Conservation (phyloP, 2,113 vertebrate species). For the Barbus barbus region DNA sequence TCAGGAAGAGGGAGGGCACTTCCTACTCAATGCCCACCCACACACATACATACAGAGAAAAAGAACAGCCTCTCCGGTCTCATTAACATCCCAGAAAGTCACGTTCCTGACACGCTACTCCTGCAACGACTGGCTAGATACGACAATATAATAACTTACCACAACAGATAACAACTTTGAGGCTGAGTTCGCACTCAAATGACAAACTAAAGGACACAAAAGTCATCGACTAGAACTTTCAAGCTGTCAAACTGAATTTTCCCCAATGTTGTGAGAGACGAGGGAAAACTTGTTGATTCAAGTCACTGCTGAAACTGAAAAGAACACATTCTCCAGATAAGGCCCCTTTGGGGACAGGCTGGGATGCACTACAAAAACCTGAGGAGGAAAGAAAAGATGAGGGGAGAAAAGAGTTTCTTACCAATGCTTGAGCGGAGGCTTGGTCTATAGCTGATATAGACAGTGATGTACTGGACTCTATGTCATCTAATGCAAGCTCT, state of each 20-base stretch:
- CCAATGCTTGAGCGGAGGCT: slow-evolving; percentile 90
- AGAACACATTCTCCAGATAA: slow-evolving; percentile 9
- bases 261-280: not conserved
- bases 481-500: slow-evolving; percentile 90
- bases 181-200: not conserved
- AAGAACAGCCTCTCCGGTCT: not conserved
- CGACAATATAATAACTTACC: slow-evolving; percentile 8
- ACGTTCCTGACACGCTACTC: not conserved
- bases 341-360: not conserved
- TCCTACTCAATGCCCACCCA: not conserved
- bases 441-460: slow-evolving; percentile 92
- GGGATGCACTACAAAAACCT: slow-evolving; percentile 8
- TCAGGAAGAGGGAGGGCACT: not conserved
- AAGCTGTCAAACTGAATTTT: not conserved
- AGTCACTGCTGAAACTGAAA: not conserved
- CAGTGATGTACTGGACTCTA: slow-evolving; percentile 81
- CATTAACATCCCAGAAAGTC: slow-evolving; percentile 13
- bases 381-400: slow-evolving; percentile 14
- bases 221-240: not conserved
- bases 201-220: slow-evolving; percentile 19
- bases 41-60: not conserved
- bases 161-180: not conserved
- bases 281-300: slow-evolving; percentile 15
- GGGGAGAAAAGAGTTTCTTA: slow-evolving; percentile 75
- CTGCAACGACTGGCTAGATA: not conserved